Evolutionary conservation across 2,888 invertebrate species (phyloP).

Genomic region (Parnassius orleans): DNA sequence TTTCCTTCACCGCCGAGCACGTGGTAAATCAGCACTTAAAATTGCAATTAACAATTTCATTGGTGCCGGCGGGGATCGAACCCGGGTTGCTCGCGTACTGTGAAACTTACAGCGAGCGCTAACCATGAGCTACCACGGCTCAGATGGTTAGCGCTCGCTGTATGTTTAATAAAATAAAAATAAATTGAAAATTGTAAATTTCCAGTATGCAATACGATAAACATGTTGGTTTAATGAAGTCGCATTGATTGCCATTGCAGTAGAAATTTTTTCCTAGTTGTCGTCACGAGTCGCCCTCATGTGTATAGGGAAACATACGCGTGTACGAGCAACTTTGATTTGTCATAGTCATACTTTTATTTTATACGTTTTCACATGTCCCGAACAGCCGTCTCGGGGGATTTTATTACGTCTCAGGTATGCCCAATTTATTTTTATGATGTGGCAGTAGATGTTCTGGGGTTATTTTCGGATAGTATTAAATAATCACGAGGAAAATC

Average conservation of each 20-base stretch:
- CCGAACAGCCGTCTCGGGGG: conserved; percentile 49
- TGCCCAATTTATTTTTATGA: conserved; percentile 71
- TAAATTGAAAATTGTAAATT: not conserved
- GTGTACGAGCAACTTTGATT: conserved; percentile 40
- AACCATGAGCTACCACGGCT: too few species aligned
- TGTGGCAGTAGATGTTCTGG: conserved; percentile 37
- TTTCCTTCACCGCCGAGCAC: too few species aligned
- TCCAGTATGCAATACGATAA: conserved; percentile 6
- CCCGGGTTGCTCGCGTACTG: too few species aligned
- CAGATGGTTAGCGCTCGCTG: too few species aligned
- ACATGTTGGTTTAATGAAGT: conserved; percentile 21
- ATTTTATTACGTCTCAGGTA: conserved; percentile 66
- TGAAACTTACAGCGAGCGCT: too few species aligned
- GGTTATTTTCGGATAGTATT: conserved; percentile 22
- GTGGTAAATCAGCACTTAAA: too few species aligned
- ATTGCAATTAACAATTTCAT: too few species aligned
- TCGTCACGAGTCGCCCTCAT: not conserved
- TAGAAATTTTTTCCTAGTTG: conserved; percentile 16
- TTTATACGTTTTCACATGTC: conserved; percentile 57
- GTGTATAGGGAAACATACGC: conserved; percentile 1
- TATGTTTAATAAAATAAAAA: too few species aligned
- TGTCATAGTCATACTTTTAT: conserved; percentile 53
- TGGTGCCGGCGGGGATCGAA: too few species aligned
- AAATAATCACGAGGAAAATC: conserved; percentile 12
- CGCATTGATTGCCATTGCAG: conserved; percentile 19